Evolutionary conservation across 2,113 vertebrate genomes (phyloP).

Genomic region (Asarcornis scutulata): DNA sequence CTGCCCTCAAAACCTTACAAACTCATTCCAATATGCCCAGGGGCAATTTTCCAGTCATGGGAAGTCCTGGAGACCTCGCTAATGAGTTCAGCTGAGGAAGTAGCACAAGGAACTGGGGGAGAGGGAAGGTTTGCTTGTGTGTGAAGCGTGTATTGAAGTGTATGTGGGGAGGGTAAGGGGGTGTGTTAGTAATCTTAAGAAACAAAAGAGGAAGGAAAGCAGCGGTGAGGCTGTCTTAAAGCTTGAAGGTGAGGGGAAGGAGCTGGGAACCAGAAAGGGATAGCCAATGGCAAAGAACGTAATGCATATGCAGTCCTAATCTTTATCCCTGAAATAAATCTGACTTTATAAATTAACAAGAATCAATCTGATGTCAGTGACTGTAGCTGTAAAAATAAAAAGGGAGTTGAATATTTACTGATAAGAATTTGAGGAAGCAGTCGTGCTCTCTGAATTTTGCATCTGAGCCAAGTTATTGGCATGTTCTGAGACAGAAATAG

Average conservation of each 20-base stretch:
- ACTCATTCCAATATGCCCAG: neutral
- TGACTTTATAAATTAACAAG: neutral
- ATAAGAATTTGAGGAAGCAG: neutral
- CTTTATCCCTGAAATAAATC: neutral
- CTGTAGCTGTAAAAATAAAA: neutral
- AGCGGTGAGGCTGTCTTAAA: neutral
- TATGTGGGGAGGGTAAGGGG: neutral
- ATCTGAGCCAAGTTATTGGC: slow-evolving; percentile 1
- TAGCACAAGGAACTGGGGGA: neutral
- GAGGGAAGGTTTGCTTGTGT: neutral
- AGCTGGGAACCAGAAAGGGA: neutral
- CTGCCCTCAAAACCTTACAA: slow-evolving; percentile 51
- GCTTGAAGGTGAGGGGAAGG: neutral
- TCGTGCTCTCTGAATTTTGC: neutral
- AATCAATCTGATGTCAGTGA: neutral
- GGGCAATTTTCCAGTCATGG: neutral
- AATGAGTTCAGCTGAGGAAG: slow-evolving; percentile 49
- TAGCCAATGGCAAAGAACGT: neutral
- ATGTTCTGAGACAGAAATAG: slow-evolving; percentile 21
- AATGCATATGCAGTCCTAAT: neutral
- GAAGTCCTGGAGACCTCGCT: neutral
- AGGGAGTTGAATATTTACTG: neutral
- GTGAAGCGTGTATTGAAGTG: neutral
- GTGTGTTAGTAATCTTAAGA: neutral
- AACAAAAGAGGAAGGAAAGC: neutral